These are phyloP conservation scores for Echinometra lucunter DNA, from an alignment of 53 echinoderm and acorn worm species.

Conservation along the genomic window DNA sequence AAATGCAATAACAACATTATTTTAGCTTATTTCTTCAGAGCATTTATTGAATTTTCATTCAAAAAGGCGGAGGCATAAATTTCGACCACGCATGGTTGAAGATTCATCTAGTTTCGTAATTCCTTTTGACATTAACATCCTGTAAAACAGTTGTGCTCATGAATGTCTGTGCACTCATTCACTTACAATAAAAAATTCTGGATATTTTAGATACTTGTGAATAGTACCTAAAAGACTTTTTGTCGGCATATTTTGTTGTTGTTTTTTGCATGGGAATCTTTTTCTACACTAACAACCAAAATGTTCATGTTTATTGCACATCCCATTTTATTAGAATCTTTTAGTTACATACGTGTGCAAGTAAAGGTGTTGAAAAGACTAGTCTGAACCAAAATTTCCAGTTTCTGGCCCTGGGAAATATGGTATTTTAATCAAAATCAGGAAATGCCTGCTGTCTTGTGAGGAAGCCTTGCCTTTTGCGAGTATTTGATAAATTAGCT, in stretches of 20 bases:
- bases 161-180: neutral
- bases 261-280: neutral
- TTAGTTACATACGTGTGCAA: neutral
- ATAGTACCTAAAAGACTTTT: neutral
- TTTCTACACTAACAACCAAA: constrained; percentile 4
- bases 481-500: too few species aligned
- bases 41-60: neutral
- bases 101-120: neutral
- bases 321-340: constrained; percentile 1
- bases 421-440: too few species aligned
- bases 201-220: constrained; percentile 5
- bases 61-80: neutral
- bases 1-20: constrained; percentile 33
- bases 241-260: neutral
- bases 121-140: neutral
- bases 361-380: too few species aligned
- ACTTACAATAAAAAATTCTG: neutral
- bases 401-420: too few species aligned
- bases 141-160: neutral
- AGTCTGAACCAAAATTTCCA: too few species aligned
- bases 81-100: neutral
- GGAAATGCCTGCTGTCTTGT: too few species aligned
- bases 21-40: constrained; percentile 5
- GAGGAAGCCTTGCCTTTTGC: too few species aligned
- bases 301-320: neutral